Evolutionary conservation across 2,113 vertebrate species (phyloP).

Genomic region (Donacobius atricapilla): DNA sequence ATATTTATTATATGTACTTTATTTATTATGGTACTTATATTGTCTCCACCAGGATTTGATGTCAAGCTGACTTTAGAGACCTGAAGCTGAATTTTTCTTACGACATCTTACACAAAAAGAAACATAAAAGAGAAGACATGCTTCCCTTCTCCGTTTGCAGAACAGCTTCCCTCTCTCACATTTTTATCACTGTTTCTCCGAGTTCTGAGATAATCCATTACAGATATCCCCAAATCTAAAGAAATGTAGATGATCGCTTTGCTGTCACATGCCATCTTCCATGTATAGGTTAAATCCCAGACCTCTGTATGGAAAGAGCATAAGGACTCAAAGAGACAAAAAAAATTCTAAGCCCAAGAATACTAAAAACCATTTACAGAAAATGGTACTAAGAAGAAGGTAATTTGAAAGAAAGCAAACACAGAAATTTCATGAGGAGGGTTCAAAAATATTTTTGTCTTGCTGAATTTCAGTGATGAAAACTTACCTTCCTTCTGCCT

Average conservation of each 20-base stretch:
- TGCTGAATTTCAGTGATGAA: neutral
- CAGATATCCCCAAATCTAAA: neutral
- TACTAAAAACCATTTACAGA: neutral
- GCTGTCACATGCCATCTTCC: neutral
- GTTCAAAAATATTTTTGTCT: neutral
- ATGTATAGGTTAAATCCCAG: neutral
- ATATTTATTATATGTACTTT: too few species aligned
- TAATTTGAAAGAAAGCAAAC: neutral
- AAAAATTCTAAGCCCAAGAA: neutral
- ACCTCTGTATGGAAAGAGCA: neutral
- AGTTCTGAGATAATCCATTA: neutral
- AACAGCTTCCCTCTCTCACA: neutral
- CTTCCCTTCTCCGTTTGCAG: neutral
- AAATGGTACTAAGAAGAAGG: neutral
- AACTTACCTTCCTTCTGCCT: neutral
- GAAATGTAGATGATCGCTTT: neutral
- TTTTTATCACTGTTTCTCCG: rapidly evolving
- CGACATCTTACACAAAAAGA: neutral
- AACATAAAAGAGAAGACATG: neutral
- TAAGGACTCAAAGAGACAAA: neutral
- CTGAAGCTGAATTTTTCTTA: neutral
- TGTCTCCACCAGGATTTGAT: neutral
- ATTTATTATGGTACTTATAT: neutral
- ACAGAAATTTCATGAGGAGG: neutral
- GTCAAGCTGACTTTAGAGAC: neutral